These are phyloP conservation scores for Oopsacas minuta DNA, from an alignment of 37 sponge, comb jelly and placozoan species.

Conservation along the genomic window DNA sequence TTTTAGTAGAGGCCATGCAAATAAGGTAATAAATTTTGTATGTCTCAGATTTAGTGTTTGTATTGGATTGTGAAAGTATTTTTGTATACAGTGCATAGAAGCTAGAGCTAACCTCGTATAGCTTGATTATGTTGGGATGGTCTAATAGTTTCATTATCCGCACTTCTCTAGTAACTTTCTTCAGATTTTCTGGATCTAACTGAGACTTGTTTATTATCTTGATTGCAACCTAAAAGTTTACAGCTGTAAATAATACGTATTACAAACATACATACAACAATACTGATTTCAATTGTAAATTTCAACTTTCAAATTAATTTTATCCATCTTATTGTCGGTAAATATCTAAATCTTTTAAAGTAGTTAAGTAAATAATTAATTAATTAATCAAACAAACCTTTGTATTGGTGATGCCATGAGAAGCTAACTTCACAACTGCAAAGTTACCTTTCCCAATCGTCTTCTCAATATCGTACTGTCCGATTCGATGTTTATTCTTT, in stretches of 20 bases:
- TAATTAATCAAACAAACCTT: constrained; percentile 42
- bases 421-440: constrained; percentile 77
- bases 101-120: constrained; percentile 69
- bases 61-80: too few species aligned
- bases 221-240: constrained; percentile 76
- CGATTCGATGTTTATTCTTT: constrained; percentile 24
- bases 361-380: not conserved
- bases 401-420: constrained; percentile 57
- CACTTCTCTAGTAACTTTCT: constrained; percentile 72
- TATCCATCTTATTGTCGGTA: too few species aligned
- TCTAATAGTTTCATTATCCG: constrained; percentile 88
- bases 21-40: too few species aligned
- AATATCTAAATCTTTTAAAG: not conserved
- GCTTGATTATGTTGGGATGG: constrained; percentile 82
- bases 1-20: too few species aligned
- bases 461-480: constrained; percentile 65
- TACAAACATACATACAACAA: not conserved
- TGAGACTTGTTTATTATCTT: constrained; percentile 89
- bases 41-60: too few species aligned
- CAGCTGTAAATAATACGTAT: not conserved
- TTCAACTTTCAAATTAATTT: too few species aligned
- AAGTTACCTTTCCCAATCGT: constrained; percentile 89
- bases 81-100: too few species aligned
- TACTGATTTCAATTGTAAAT: not conserved
- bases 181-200: constrained; percentile 63